Base-by-base conservation (phyloP, 2,888 invertebrate species). In the Balanococcus diminutus region DNA sequence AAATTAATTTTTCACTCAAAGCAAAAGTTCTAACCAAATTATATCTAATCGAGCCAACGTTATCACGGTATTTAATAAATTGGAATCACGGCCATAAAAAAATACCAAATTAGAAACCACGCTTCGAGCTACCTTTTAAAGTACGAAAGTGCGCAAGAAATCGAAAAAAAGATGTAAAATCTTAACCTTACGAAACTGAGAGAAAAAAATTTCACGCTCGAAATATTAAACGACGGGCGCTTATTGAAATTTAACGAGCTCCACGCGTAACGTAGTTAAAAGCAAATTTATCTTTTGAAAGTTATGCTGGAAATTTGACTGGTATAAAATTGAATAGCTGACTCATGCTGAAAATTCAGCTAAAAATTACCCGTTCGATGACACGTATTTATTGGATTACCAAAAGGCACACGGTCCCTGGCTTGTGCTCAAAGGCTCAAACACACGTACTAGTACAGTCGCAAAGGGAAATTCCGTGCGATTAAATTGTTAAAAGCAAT, bases 131-230 rank as follows among this genome's bases (percentile, higher is more conserved):
- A 67, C 16, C 25, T 0, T 22, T 0, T 46, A 14, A 46, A 11
- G n/a, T n/a, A 0, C 28, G 11, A 28, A 67, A 67, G 28, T n/a
- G n/a, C n/a, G 67, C 2, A 28, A 28, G 11, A 61, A 28, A 9
- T 51, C 16, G n/a, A 61, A 67, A 16, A 67, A 28, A 67, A 67
- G 28, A 36, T 19, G 36, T 6, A 79, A 79, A 19, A 79, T 79
- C 32, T 79, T 79, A 36, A 36, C 75, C 36, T 79, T 36, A 28
- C 36, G 19, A 79, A 79, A 28, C 28, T 36, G 36, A 79, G 36
- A 36, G 75, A 79, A 79, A 32, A 32, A 79, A 79, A 79, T 79
- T 79, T 79, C 19, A 79, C 75, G 75, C 36, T 79, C 19, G 75
- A 79, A 22, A 79, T 79, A 32, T 79, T 36, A 79, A 32, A 36